phyloP scores from a whole-genome alignment of 2,113 vertebrate species.

The Eonycteris spelaea region DNA sequence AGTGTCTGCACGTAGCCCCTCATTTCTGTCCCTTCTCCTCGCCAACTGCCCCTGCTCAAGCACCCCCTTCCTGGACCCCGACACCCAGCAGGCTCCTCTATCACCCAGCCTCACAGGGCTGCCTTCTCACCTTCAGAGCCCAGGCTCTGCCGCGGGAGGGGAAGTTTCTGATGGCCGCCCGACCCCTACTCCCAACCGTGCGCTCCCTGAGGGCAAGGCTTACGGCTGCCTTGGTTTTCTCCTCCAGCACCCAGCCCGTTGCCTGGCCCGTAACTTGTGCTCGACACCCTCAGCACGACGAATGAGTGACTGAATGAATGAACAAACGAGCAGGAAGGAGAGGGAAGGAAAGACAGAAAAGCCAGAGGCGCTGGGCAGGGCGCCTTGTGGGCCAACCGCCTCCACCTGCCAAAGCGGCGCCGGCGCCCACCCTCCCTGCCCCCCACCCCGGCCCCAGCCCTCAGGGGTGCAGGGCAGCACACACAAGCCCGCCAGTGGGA shows the following conservation, averaged over 20 bases:
- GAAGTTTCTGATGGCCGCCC: rapidly evolving
- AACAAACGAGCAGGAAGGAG: background rate
- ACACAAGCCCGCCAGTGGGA: background rate
- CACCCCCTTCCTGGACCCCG: background rate
- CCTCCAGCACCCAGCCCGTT: background rate
- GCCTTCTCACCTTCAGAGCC: background rate
- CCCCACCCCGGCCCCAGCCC: background rate
- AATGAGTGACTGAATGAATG: background rate
- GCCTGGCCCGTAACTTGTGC: background rate
- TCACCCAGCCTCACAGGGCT: background rate
- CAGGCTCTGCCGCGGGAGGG: background rate
- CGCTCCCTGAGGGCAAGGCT: background rate
- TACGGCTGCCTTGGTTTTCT: background rate
- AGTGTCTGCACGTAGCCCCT: rapidly evolving
- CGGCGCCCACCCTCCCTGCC: background rate
- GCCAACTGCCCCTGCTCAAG: background rate
- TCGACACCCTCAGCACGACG: background rate
- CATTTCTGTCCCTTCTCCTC: background rate
- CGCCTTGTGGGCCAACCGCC: background rate
- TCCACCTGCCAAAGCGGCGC: background rate
- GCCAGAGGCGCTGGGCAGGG: background rate
- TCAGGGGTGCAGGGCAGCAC: rapidly evolving
- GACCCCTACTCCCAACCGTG: background rate
- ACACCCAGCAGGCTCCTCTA: background rate
- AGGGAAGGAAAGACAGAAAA: background rate